These are phyloP conservation scores for Callocephalon fimbriatum DNA, from an alignment of 2,113 vertebrate species.

Conservation along the genomic window DNA sequence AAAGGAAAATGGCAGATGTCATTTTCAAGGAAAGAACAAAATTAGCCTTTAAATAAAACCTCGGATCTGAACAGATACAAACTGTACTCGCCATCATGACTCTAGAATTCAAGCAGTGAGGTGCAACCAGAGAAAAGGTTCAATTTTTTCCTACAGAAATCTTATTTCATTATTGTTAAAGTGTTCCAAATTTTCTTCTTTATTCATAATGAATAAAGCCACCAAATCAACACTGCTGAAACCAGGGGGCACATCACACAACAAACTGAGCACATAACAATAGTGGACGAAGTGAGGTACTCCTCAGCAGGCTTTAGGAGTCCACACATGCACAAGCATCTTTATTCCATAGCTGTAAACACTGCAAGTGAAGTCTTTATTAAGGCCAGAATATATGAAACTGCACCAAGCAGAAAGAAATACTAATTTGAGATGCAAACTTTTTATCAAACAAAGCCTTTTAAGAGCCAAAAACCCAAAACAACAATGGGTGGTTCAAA, in stretches of 20 bases:
- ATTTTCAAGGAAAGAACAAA: background rate
- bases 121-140: background rate
- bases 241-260: background rate
- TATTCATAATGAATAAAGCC: background rate
- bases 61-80: background rate
- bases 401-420: background rate
- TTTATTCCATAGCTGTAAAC: background rate
- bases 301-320: background rate
- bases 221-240: background rate
- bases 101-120: background rate
- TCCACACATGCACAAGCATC: background rate
- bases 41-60: background rate
- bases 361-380: background rate
- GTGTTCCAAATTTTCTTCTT: background rate
- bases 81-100: background rate
- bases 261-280: rapidly evolving
- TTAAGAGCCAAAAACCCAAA: background rate
- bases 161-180: background rate
- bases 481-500: background rate
- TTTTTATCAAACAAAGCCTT: background rate
- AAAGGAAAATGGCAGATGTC: background rate
- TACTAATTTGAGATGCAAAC: background rate
- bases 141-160: background rate
- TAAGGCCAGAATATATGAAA: background rate
- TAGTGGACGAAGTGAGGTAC: background rate